Conservation (phyloP, 2,113 vertebrate species). For the Vulpes lagopus region DNA sequence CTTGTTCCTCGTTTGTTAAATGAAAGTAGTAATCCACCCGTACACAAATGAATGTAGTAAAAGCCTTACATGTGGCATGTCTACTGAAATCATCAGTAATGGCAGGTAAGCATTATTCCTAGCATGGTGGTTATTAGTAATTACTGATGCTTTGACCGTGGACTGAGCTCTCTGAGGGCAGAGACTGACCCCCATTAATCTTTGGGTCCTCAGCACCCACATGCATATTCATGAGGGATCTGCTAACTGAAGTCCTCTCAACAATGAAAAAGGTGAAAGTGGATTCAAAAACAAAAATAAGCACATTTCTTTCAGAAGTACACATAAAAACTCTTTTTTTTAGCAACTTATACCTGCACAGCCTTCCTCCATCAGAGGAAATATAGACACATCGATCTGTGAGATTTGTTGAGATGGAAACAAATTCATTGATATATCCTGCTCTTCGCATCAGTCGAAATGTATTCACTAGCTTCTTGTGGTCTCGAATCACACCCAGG, state of each 20-base stretch:
- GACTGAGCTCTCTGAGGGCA: conserved; percentile 23
- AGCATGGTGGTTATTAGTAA: not conserved
- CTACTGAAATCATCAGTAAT: not conserved
- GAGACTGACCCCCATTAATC: not conserved
- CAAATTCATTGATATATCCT: conserved; percentile 98
- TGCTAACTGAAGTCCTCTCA: conserved; percentile 20
- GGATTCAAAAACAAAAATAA: conserved; percentile 37
- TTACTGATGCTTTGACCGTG: not conserved
- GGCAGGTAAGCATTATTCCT: not conserved
- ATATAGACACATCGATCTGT: conserved; percentile 98
- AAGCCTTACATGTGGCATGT: not conserved
- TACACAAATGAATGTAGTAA: not conserved
- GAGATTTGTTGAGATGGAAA: conserved; percentile 98
- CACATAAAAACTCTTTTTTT: not conserved
- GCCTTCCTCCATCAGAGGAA: conserved; percentile 97
- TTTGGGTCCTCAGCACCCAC: not conserved
- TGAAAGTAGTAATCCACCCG: conserved; percentile 7
- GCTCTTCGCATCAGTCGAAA: conserved; percentile 98
- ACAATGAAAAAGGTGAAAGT: not conserved
- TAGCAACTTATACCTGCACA: conserved; percentile 92
- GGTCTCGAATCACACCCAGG: conserved; percentile 96
- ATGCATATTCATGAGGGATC: conserved; percentile 29
- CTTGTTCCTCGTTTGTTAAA: conserved; percentile 30
- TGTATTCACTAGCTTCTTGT: conserved; percentile 94
- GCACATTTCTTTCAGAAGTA: conserved; percentile 13